These are phyloP conservation scores for Emydura subglobosa DNA, from an alignment of 2,113 vertebrate species.

Conservation along the genomic window DNA sequence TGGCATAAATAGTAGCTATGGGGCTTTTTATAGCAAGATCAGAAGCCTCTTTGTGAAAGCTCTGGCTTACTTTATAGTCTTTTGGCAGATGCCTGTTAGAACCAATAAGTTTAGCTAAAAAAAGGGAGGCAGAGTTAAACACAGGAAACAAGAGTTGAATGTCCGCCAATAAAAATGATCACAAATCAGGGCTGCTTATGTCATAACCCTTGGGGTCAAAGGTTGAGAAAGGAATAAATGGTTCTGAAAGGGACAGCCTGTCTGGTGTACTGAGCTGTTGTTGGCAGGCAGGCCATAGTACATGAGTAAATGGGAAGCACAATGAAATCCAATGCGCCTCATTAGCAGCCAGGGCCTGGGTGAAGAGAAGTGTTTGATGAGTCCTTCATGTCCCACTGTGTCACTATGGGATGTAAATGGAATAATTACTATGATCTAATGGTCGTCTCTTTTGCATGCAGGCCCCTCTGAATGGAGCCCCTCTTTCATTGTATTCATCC, in stretches of 20 bases:
- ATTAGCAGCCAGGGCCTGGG: constrained; percentile 78
- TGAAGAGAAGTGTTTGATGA: constrained; percentile 86
- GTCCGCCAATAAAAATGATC: constrained; percentile 86
- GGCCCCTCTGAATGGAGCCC: constrained; percentile 80
- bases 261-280: constrained; percentile 80
- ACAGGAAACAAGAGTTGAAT: constrained; percentile 85
- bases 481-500: constrained; percentile 81
- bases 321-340: constrained; percentile 84
- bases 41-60: constrained; percentile 81
- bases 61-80: constrained; percentile 79
- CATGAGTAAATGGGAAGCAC: constrained; percentile 84
- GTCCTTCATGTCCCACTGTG: constrained; percentile 81
- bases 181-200: constrained; percentile 85
- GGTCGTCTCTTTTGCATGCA: constrained; percentile 82
- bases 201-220: constrained; percentile 84
- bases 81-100: constrained; percentile 81
- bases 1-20: constrained; percentile 79
- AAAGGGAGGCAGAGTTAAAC: constrained; percentile 80
- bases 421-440: constrained; percentile 92
- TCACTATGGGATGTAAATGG: constrained; percentile 84
- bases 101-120: constrained; percentile 79
- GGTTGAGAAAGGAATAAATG: constrained; percentile 80
- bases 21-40: constrained; percentile 77
- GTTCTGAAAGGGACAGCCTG: constrained; percentile 85
- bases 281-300: constrained; percentile 78